A percentile compares a stretch with the other conserved stretches of the same genome.
Evolutionary conservation across 2,113 vertebrate species (phyloP).

Genomic region (Dipodomys stephensi): DNA sequence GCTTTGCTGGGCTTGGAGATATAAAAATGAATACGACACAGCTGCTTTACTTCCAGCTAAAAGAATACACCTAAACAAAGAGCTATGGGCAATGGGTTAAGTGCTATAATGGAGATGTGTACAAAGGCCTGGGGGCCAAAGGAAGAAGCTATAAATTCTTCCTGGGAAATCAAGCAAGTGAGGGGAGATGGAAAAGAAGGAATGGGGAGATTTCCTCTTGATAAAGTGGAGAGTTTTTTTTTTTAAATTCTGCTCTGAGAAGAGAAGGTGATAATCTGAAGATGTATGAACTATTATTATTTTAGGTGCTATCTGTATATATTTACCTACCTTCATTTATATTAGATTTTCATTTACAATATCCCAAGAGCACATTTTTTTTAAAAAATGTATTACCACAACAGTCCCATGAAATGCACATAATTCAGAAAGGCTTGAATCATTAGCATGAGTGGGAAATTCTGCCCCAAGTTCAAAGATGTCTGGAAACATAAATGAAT

Average conservation of each 20-base stretch:
- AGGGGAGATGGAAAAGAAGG: slow-evolving; percentile 13
- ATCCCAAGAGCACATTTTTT: background rate
- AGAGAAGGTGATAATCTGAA: slow-evolving; percentile 8
- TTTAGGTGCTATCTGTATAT: background rate
- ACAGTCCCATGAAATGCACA: background rate
- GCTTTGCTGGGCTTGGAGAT: slow-evolving; percentile 61
- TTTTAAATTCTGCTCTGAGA: background rate
- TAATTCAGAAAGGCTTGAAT: background rate
- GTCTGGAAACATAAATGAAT: slow-evolving; percentile 38
- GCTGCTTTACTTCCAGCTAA: slow-evolving; percentile 69
- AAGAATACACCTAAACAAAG: slow-evolving; percentile 74
- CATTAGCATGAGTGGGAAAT: background rate
- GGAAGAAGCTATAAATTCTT: slow-evolving; percentile 73
- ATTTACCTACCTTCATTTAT: background rate
- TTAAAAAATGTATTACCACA: background rate
- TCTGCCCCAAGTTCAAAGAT: slow-evolving; percentile 32
- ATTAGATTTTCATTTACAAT: background rate
- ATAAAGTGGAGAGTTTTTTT: slow-evolving; percentile 41
- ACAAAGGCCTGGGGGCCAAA: slow-evolving; percentile 65
- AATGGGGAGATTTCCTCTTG: background rate
- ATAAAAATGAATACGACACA: slow-evolving; percentile 67
- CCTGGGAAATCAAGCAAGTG: slow-evolving; percentile 62
- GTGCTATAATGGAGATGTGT: slow-evolving; percentile 56
- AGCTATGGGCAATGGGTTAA: slow-evolving; percentile 60
- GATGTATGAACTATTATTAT: slow-evolving; percentile 8